Evolutionary conservation across 2,888 invertebrate genomes (phyloP), one percentile per base, ranked within the genome.

Genomic region (Melieria crassipennis): DNA sequence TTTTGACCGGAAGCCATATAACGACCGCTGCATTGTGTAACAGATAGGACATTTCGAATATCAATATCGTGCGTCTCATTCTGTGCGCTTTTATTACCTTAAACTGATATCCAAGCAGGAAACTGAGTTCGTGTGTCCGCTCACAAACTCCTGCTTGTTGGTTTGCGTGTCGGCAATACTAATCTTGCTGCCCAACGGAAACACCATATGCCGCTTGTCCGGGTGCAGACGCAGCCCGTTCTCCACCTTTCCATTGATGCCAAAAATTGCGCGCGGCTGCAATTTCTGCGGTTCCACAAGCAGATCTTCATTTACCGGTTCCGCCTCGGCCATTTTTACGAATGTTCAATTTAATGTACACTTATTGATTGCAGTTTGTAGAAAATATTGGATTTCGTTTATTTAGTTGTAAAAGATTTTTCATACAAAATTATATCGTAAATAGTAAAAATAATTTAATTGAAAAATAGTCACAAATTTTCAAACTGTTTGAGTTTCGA

Each of bases 1-100:
- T 93, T 91, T 87, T 97, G 96, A 0, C 97, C 97, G 0, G 97
- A 96, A 5, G 95, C 97, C 55, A 98, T 88, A 80, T 90, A 94
- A 42, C 91, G 91, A 43, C 97, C 95, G 78, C 90, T 88, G 45
- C 5, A 66, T 7, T 11, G 16, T 48, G 9, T 10, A 4, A 45
- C 65, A 62, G 10, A 57, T 55, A 9, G 61, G 55, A 56, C 10
- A 62, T 61, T 10, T 50, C 11, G 42, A 48, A 56, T 52, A 47
- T 52, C 46, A 46, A 30, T 61, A 5, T 65, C 62, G 30, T 13
- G 30, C 5, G 61, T 55, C 67, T 6, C 42, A 11, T 56, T 56
- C 16, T 13, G 16, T 56, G n/a, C 56, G 56, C 16, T 11, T 11
- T 56, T n/a, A 11, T 56, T 75, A 83, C 84, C 86, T 88, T 0